A percentile compares a stretch with the other conserved stretches of the same genome.
Evolutionary conservation across 2,113 vertebrate genomes (phyloP).

Genomic region (Colius striatus): DNA sequence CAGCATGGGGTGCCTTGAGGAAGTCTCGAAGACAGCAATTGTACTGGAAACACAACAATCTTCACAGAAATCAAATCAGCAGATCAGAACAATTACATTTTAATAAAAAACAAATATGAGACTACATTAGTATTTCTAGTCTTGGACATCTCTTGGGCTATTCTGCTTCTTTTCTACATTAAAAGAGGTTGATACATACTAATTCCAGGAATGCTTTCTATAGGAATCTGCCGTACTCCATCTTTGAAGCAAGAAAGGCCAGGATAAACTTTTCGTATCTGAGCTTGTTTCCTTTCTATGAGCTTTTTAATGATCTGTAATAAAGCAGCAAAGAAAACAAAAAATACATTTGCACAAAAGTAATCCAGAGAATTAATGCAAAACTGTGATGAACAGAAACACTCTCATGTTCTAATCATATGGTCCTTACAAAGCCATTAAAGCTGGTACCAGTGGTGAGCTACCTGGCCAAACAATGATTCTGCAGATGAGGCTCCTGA

Average conservation of each 20-base stretch:
- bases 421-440: background rate
- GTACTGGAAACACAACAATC: background rate
- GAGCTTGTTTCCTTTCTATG: slow-evolving; percentile 97
- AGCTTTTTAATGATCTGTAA: slow-evolving; percentile 98
- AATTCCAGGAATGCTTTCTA: slow-evolving; percentile 99
- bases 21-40: background rate
- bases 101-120: background rate
- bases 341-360: background rate
- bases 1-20: background rate
- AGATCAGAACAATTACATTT: background rate
- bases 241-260: slow-evolving; percentile 99
- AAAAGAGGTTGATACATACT: slow-evolving; percentile 81
- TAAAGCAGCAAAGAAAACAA: slow-evolving; percentile 30
- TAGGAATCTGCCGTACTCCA: slow-evolving; percentile 97
- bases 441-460: background rate
- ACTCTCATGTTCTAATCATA: background rate
- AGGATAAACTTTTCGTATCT: slow-evolving; percentile 97
- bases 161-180: background rate
- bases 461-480: background rate
- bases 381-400: background rate
- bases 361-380: background rate
- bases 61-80: slow-evolving; percentile 11
- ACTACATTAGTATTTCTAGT: background rate
- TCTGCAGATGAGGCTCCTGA: background rate
- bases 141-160: background rate